Evolutionary conservation across 2,888 invertebrate species (phyloP).

Genomic region (Andrena haemorrhoa): DNA sequence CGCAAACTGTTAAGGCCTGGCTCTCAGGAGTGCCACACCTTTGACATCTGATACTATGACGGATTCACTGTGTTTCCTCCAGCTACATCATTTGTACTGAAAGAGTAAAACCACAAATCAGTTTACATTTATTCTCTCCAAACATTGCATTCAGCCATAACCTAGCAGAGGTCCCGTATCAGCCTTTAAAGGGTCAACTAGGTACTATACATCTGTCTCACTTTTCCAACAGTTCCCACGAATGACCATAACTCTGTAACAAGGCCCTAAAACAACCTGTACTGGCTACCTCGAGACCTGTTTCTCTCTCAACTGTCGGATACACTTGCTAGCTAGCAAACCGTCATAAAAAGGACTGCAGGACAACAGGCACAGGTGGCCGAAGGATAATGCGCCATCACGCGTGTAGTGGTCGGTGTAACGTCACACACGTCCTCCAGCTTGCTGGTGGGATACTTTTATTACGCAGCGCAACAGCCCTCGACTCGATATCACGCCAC

Average conservation of each 20-base stretch:
- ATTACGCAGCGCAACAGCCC: slow-evolving; percentile 49
- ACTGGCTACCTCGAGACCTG: too few species aligned
- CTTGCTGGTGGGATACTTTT: slow-evolving; percentile 53
- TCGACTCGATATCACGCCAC: slow-evolving; percentile 24
- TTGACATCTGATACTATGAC: too few species aligned
- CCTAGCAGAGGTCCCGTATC: too few species aligned
- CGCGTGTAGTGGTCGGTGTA: slow-evolving; percentile 27
- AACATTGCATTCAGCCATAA: not conserved
- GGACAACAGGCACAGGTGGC: not conserved
- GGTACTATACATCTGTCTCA: not conserved
- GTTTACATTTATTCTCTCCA: too few species aligned
- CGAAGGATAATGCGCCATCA: not conserved
- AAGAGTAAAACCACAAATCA: too few species aligned
- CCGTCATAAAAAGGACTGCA: not conserved
- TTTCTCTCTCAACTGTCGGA: not conserved
- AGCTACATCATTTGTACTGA: too few species aligned
- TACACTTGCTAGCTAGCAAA: not conserved
- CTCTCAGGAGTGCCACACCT: too few species aligned
- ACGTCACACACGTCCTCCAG: slow-evolving; percentile 32
- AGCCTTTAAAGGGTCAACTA: too few species aligned
- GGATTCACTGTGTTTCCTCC: too few species aligned
- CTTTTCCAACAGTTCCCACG: not conserved
- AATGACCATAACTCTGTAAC: not conserved
- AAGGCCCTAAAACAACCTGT: not conserved
- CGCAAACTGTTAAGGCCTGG: too few species aligned